A percentile compares a stretch with the other conserved stretches of the same genome.
These are phyloP conservation scores for Psix sp. DNA, from an alignment of 1,140 invertebrate genomes.

Conservation along the genomic window DNA sequence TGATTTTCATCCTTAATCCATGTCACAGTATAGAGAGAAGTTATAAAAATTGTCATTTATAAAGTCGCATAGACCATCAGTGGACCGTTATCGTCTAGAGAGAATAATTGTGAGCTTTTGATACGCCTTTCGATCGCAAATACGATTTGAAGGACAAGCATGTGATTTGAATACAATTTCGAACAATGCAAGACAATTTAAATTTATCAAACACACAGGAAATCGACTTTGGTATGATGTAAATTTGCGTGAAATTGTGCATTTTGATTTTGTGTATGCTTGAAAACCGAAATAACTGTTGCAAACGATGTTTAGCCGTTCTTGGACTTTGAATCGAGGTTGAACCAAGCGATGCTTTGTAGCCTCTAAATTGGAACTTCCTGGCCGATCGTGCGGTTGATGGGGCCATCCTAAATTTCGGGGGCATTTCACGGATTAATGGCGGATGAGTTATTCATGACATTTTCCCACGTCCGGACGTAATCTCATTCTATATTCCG, in stretches of 20 bases:
- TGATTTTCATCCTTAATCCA: no score
- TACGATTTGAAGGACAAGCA: no score
- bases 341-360: conserved; percentile 27
- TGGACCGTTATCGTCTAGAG: no score
- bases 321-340: conserved; percentile 18
- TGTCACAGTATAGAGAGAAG: no score
- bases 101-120: no score
- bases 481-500: conserved; percentile 55
- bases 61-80: no score
- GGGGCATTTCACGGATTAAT: conserved; percentile 58
- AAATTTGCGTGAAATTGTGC: conserved; percentile 3
- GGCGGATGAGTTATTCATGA: conserved; percentile 58
- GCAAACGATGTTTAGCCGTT: conserved; percentile 9
- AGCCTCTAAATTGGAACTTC: conserved; percentile 50
- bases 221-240: neutral
- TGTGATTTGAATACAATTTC: no score
- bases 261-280: neutral
- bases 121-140: no score
- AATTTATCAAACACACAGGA: neutral
- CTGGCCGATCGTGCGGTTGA: conserved; percentile 57
- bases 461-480: conserved; percentile 48
- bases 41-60: no score
- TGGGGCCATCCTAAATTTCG: conserved; percentile 50
- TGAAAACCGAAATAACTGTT: conserved; percentile 11
- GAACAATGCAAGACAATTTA: no score